These are phyloP conservation scores for Entosphenus tridentatus DNA, from an alignment of 2,113 vertebrate species.

Conservation along the genomic window DNA sequence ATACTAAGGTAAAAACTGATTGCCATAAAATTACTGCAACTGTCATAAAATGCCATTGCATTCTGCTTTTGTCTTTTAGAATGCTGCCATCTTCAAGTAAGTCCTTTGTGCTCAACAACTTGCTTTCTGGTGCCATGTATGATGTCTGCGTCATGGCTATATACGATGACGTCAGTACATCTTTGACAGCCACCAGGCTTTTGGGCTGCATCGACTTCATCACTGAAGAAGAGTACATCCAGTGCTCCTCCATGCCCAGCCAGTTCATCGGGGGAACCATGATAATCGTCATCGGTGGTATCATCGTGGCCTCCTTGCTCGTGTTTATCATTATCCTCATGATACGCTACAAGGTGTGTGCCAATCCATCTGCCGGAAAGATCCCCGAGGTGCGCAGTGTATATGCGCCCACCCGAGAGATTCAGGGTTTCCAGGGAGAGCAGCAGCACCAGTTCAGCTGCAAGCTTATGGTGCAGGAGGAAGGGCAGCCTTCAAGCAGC, in stretches of 20 bases:
- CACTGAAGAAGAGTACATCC: conserved; percentile 84
- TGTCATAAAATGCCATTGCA: too few species aligned
- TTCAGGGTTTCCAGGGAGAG: neutral
- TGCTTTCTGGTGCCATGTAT: conserved; percentile 67
- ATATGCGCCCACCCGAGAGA: too few species aligned
- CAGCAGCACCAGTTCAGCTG: conserved; percentile 6
- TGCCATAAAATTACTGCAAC: too few species aligned
- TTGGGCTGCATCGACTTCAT: conserved; percentile 87
- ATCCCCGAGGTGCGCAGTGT: neutral
- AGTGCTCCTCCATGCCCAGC: conserved; percentile 96
- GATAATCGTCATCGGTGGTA: conserved; percentile 98
- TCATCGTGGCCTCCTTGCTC: conserved; percentile 86
- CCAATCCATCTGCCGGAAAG: conserved; percentile 25
- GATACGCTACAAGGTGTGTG: conserved; percentile 94
- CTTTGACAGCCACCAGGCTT: conserved; percentile 74
- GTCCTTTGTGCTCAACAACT: conserved; percentile 88
- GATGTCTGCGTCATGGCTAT: conserved; percentile 92
- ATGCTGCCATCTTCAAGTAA: conserved; percentile 98
- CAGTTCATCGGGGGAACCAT: conserved; percentile 97
- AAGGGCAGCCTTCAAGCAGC: conserved; percentile 1
- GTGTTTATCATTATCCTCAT: conserved; percentile 98
- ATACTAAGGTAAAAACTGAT: too few species aligned
- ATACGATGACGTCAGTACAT: conserved; percentile 84
- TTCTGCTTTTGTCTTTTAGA: conserved; percentile 24
- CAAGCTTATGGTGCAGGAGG: conserved; percentile 4